Percentiles rank a stretch among this genome's conserved stretches.
Conservation (phyloP, 1,140 invertebrate genomes). For the Sycophaga agraensis region DNA sequence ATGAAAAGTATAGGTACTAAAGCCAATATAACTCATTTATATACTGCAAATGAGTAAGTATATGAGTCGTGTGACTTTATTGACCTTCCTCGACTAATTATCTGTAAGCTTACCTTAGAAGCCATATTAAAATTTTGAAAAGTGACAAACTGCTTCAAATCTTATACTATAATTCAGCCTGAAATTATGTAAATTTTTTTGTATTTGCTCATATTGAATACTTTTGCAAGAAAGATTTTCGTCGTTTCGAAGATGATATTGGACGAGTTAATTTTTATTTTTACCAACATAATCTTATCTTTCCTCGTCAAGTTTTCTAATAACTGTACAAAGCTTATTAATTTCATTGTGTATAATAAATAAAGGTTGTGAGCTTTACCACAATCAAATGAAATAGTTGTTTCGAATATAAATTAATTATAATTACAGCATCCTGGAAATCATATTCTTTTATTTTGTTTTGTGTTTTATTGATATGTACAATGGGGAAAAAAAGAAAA, state of each 20-base stretch:
- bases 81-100: slow-evolving; percentile 26
- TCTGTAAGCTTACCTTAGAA: slow-evolving; percentile 11
- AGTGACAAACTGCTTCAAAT: slow-evolving; percentile 20
- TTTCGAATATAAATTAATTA: not conserved
- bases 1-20: slow-evolving; percentile 52
- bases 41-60: slow-evolving; percentile 26
- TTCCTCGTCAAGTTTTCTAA: slow-evolving; percentile 19
- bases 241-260: slow-evolving; percentile 11
- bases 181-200: slow-evolving; percentile 8
- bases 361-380: slow-evolving; percentile 24
- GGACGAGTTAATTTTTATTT: slow-evolving; percentile 8
- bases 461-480: not conserved
- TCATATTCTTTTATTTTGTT: not conserved
- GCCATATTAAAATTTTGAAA: slow-evolving; percentile 18
- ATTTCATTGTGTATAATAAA: slow-evolving; percentile 31
- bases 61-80: slow-evolving; percentile 25
- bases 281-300: not conserved
- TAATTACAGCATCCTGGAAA: not conserved
- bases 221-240: slow-evolving; percentile 16
- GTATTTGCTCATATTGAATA: slow-evolving; percentile 11
- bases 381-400: slow-evolving; percentile 20
- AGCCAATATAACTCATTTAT: slow-evolving; percentile 44
- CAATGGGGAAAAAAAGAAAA: not conserved
- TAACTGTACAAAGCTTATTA: slow-evolving; percentile 32
- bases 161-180: not conserved